Evolutionary conservation across 2,113 vertebrate species (phyloP), one percentile per base, ranked within the genome.

Genomic region (Ammodramus savannarum): DNA sequence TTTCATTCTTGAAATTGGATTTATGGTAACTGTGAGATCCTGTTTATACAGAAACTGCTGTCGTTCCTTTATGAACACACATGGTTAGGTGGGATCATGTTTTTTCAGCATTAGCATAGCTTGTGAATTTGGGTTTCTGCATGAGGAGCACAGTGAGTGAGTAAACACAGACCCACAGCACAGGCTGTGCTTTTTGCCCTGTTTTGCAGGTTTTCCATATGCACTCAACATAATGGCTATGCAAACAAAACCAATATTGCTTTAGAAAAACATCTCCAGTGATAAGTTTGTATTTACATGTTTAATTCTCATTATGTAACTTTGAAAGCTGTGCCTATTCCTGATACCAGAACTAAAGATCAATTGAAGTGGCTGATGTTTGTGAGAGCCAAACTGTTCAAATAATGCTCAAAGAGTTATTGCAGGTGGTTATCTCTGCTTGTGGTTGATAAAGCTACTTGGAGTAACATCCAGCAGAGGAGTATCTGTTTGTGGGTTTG

Each of bases 381-480:
- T 44, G 23, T 55, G 44, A 88, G 59, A 84, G 85, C 62, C 61
- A 82, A 58, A 58, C 66, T 88, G 76, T 75, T 95, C 67, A 97
- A 95, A 93, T 88, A 94, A 95, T 69, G 57, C 80, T 91, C 46
- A 68, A 90, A 80, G 73, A 93, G 74, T 63, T 88, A 82, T 69
- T 89, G 91, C 87, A 52, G 41, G 66, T 88, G 54, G 73, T 95
- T 97, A 96, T 96, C 96, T 96, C 27, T 95, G 7, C 94, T 95
- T 96, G 95, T 87, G 66, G 61, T 78, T 93, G 97, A 96, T 96
- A 95, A 96, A 83, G 49, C 65, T 76, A 63, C 87, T 49, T 14
- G 48, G 80, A 94, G 73, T 81, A 92, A 90, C 72, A 90, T 92
- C 59, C 71, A 91, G 82, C 82, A 91, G 87, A 94, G 83, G 44